phyloP scores from a whole-genome alignment of 2,888 invertebrate species.

The Epinotia nisella region DNA sequence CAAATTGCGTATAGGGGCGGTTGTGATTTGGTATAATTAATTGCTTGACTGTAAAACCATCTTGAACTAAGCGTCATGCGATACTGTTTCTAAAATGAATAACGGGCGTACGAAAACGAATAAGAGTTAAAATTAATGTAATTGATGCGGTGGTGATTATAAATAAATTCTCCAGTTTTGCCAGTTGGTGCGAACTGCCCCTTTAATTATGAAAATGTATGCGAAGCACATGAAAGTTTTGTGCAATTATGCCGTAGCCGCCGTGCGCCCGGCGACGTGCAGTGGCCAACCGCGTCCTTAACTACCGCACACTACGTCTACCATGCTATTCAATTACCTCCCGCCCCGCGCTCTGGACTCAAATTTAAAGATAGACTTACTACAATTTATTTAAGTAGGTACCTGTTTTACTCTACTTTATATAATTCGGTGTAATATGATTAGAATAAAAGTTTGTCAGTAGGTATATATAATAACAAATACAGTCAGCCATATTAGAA shows the following conservation, averaged over 20 bases:
- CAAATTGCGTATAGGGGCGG: not conserved
- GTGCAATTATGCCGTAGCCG: slow-evolving; percentile 78
- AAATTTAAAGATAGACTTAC: slow-evolving; percentile 69
- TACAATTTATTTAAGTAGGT: slow-evolving; percentile 51
- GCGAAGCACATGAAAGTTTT: slow-evolving; percentile 83
- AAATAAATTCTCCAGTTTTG: slow-evolving; percentile 69
- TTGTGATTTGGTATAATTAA: not conserved
- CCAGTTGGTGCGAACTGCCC: slow-evolving; percentile 78
- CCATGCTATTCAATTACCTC: slow-evolving; percentile 78
- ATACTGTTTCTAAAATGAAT: not conserved
- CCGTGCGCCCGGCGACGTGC: slow-evolving; percentile 57
- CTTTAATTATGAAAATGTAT: slow-evolving; percentile 84
- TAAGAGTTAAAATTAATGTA: slow-evolving; percentile 56
- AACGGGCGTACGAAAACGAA: slow-evolving; percentile 35
- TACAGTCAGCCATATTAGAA: not conserved
- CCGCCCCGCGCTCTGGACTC: slow-evolving; percentile 60
- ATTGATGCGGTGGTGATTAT: slow-evolving; percentile 65
- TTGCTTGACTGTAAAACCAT: not conserved
- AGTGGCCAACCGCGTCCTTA: slow-evolving; percentile 72
- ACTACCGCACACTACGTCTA: slow-evolving; percentile 69
- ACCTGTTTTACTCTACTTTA: not conserved
- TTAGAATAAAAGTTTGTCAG: not conserved
- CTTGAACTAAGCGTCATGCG: slow-evolving; percentile 1
- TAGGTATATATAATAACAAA: not conserved
- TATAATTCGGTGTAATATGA: not conserved